Base-by-base conservation (phyloP, 2,888 invertebrate genomes). In the Halocaridina rubra region DNA sequence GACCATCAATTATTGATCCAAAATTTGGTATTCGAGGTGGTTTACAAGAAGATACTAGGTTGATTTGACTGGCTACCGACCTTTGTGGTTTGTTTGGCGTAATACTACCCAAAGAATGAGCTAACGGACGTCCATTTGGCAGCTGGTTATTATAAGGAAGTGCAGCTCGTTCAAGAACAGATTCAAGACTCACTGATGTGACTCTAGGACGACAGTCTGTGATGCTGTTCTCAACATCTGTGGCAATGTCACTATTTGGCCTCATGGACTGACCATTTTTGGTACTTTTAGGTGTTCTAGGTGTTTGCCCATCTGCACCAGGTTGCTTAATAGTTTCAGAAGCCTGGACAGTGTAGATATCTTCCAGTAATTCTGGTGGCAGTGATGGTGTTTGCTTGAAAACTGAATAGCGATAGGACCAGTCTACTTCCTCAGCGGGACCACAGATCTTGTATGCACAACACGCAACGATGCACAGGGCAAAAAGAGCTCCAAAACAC, bases 361-460 rank as follows among this genome's bases (percentile, higher is more conserved):
- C 85, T 32, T 77, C 76, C 27, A 85, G 81, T 22, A 85, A 59
- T 77, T 87, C 87, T 32, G 87, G 82, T 2, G 87, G 81, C 5
- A 82, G 32, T 19, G 85, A 75, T 10, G 81, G 53, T 0, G 46
- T 46, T 16, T 75, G 81, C 72, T 87, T 81, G 57, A 81, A 74
- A 32, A 46, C 53, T 8, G 81, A 33, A 33, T 81, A 79, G 8
- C 77, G 53, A 57, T 71, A 72, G 39, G 77, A 30, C 29, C 80
- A 78, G 72, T 87, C 87, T 33, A 85, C 74, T 46, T 87, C 87
- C 78, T 87, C 87, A 24, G 87, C 87, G 7, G 87, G 87, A 5
- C 87, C 87, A 22, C 87, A 87, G 67, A 87, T 87, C 77, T 87
- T 82, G 77, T 87, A 87, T 33, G 87, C 87, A 79, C 87, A 87